Base-by-base conservation (phyloP, 2,797 vertebrate species). In the Gorsachius magnificus region DNA sequence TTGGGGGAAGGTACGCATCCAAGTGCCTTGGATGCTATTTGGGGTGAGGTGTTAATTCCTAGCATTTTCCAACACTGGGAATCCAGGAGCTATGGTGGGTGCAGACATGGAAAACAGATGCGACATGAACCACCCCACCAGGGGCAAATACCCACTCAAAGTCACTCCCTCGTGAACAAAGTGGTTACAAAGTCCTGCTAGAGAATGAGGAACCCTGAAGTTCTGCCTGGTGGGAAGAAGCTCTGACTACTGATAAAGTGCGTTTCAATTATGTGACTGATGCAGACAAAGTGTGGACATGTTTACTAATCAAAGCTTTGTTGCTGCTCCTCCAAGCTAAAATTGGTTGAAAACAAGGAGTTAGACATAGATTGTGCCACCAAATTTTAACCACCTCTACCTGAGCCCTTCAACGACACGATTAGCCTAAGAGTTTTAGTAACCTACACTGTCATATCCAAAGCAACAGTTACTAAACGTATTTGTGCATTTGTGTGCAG, bases 61-160 rank as follows among this genome's bases (percentile, higher is more conserved):
- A 36, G 45, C 1, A 1, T 48, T 29, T 36, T 48, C 21, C 3
- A 1, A 21, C 35, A 75, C 22, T 1, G 1, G 36, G 45, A 82
- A 77, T 48, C 65, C 71, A 65, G 29, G 38, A 53, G 45, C 43
- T 69, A 24, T 0, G 1, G 35, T 7, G 22, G 22, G 13, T 45
- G 26, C 54, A 75, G 43, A 25, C 4, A 18, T 2, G 19, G 38
- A 35, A 58, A 76, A 46, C 14, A 46, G 51, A 46, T 12, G 12
- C 0, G 1, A 51, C 2, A 0, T 21, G 41, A 80, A 69, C 48
- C 24, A 63, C 2, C 0, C 48, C 28, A 63, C 2, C 0, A 2
- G 22, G 24, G 31, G 33, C 60, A 50, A 75, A 80, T 8, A 48
- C 7, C 22, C 1, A 0, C 26, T 56, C 21, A 28, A 28, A 21